Evolutionary conservation across 2,113 vertebrate species (phyloP).

Genomic region (Pygoscelis adeliae): DNA sequence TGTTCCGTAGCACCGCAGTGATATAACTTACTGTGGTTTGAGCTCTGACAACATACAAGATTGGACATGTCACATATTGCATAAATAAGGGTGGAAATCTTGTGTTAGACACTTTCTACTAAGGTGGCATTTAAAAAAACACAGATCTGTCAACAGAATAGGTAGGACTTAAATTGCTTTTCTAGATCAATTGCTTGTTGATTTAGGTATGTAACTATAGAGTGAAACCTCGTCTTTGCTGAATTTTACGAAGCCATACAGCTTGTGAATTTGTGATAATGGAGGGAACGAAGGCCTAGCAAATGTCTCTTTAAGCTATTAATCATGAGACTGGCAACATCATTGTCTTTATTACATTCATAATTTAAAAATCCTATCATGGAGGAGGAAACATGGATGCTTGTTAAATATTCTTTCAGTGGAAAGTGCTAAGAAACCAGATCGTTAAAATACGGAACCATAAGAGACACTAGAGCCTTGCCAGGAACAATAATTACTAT

Average conservation of each 20-base stretch:
- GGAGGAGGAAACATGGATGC: constrained; percentile 57
- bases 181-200: background rate
- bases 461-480: constrained; percentile 53
- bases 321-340: constrained; percentile 57
- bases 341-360: constrained; percentile 70
- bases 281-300: constrained; percentile 38
- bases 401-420: constrained; percentile 66
- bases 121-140: constrained; percentile 41
- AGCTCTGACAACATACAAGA: constrained; percentile 22
- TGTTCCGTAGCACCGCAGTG: background rate
- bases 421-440: constrained; percentile 59
- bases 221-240: constrained; percentile 47
- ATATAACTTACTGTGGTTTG: constrained; percentile 7
- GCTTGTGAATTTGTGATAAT: constrained; percentile 57
- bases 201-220: background rate
- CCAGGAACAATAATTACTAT: constrained; percentile 69
- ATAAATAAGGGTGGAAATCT: constrained; percentile 11
- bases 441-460: constrained; percentile 60
- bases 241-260: constrained; percentile 7
- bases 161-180: constrained; percentile 10
- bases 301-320: constrained; percentile 55
- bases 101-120: background rate
- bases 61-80: background rate
- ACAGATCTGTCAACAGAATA: constrained; percentile 39
- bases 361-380: constrained; percentile 65